These are phyloP conservation scores for Lagorchestes hirsutus DNA, from an alignment of 2,797 vertebrate species.

Conservation along the genomic window DNA sequence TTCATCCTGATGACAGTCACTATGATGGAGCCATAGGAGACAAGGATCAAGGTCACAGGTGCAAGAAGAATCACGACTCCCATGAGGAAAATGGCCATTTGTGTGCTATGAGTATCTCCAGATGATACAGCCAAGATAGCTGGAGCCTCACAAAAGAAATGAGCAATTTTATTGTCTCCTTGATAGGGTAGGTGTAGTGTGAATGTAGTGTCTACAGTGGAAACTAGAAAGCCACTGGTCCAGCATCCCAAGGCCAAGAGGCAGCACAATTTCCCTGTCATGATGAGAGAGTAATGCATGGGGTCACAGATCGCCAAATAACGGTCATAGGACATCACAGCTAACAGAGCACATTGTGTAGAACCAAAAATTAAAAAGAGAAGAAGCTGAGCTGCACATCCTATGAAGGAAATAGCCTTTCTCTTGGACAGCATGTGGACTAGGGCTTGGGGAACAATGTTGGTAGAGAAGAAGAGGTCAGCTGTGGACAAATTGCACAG, in stretches of 20 bases:
- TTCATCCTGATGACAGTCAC: slow-evolving; percentile 58
- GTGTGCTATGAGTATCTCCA: slow-evolving; percentile 31
- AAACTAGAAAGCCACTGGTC: slow-evolving; percentile 54
- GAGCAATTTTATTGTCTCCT: slow-evolving; percentile 58
- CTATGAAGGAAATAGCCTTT: slow-evolving; percentile 62
- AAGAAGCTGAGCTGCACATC: slow-evolving; percentile 63
- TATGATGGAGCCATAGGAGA: slow-evolving; percentile 67
- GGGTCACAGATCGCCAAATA: slow-evolving; percentile 63
- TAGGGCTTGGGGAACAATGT: slow-evolving; percentile 69
- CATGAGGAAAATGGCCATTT: slow-evolving; percentile 66
- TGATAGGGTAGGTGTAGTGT: slow-evolving; percentile 54
- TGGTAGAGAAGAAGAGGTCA: slow-evolving; percentile 72
- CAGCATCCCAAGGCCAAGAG: slow-evolving; percentile 59
- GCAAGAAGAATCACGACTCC: slow-evolving; percentile 53
- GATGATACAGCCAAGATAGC: slow-evolving; percentile 66
- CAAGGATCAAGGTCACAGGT: slow-evolving; percentile 61
- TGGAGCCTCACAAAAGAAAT: slow-evolving; percentile 70
- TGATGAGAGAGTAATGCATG: slow-evolving; percentile 58
- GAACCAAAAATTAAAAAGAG: slow-evolving; percentile 63
- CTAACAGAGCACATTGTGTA: slow-evolving; percentile 64
- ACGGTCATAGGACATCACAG: slow-evolving; percentile 63
- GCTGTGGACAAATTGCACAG: slow-evolving; percentile 69
- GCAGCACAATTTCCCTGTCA: slow-evolving; percentile 49
- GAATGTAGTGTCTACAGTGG: slow-evolving; percentile 58
- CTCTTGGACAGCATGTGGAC: slow-evolving; percentile 62